Base-by-base conservation (phyloP, 1,140 invertebrate species). In the Brachionus rubens region DNA sequence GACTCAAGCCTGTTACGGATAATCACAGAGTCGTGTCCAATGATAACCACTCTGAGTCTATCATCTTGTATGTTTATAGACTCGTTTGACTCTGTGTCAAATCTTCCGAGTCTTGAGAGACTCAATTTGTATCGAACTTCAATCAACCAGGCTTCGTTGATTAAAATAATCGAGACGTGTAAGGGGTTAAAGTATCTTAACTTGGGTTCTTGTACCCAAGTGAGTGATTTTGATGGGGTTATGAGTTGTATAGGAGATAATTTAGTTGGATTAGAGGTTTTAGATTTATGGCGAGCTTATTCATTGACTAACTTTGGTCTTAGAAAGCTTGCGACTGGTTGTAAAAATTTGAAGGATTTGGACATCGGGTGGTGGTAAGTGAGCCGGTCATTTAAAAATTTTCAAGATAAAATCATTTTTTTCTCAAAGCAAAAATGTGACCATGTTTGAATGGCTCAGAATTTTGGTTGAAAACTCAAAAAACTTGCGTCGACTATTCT, bases 291-390 rank as follows among this genome's bases (percentile, higher is more conserved):
- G 92, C 91, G 93, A 82, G 88, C 89, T 0, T 89, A 89, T 79
- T 89, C 88, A 19, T 82, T 94, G 30, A 90, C 90, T 0, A 87
- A 89, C 1, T 82, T 85, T 6, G 91, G 91, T 5, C 86, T 93
- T 0, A 82, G 86, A 77, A 87, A 88, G 10, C 82, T 95, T 2
- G 85, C 88, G 0, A 84, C 87, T n/a, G 78, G 80, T 16, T 92
- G 91, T 80, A 84, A 79, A 75, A 85, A 88, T 48, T 82, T 95
- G 16, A 88, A 90, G 80, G 92, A 94, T 83, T 83, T 94, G 19
- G 92, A 95, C 85, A 87, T 95, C 75, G 91, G 92, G 67, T 94
- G 92, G 92, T 92, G 91, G 91, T 92, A 84, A 87, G 90, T 87
- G 48, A n/a, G n/a, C n/a, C n/a, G n/a, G n/a, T n/a, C n/a, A n/a